Conservation (phyloP, 2,888 invertebrate genomes). For the Tenthredo amoena region DNA sequence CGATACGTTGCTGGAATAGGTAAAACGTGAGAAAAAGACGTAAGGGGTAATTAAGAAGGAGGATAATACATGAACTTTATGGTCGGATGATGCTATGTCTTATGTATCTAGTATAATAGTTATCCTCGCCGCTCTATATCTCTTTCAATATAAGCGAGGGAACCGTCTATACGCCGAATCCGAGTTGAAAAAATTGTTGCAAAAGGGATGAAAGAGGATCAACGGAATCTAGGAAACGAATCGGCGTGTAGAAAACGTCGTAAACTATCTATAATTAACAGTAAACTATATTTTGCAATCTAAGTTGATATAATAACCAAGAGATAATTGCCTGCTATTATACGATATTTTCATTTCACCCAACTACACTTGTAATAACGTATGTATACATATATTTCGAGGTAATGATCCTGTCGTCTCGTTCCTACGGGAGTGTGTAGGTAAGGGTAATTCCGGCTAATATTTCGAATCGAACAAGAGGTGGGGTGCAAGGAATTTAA, state of each 20-base stretch:
- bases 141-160: neutral
- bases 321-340: neutral
- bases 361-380: neutral
- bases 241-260: neutral
- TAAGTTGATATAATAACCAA: neutral
- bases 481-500: neutral
- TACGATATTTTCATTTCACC: neutral
- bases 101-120: neutral
- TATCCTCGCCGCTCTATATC: neutral
- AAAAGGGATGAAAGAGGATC: neutral
- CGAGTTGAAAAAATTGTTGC: neutral
- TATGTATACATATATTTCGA: neutral
- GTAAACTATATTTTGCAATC: neutral
- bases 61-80: neutral
- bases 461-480: neutral
- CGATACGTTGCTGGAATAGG: neutral
- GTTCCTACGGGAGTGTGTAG: neutral
- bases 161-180: neutral
- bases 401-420: neutral
- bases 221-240: neutral
- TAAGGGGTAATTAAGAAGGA: neutral
- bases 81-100: neutral
- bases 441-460: slow-evolving; percentile 2
- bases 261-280: neutral
- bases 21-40: neutral